A percentile compares a stretch with the other conserved stretches of the same genome.
phyloP scores from a whole-genome alignment of 2,888 invertebrate genomes.

The Schizotus pectinicornis region DNA sequence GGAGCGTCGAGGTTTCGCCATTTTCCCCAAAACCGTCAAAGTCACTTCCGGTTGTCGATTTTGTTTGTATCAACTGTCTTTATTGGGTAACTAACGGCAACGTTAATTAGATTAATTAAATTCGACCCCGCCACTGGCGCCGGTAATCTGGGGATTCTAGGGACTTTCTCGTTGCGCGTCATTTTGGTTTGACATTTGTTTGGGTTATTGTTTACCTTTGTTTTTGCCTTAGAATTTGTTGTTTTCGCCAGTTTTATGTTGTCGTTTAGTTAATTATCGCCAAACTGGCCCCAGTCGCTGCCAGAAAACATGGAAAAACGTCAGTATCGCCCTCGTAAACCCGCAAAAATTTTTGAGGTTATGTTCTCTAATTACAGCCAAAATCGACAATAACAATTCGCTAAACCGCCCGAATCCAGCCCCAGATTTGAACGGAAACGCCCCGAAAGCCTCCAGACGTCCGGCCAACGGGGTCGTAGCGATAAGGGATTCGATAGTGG shows the following conservation, averaged over 20 bases:
- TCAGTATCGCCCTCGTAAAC: not conserved
- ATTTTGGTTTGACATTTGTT: not conserved
- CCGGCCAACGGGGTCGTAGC: not conserved
- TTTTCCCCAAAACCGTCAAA: too few species aligned
- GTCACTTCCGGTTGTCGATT: too few species aligned
- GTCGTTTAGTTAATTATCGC: not conserved
- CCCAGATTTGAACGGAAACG: constrained; percentile 15
- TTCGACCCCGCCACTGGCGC: not conserved
- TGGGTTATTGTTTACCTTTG: too few species aligned
- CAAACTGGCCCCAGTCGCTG: not conserved
- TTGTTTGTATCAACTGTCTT: too few species aligned
- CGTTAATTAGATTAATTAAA: not conserved
- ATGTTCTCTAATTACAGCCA: not conserved
- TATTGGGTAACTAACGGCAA: too few species aligned
- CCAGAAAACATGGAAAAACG: too few species aligned
- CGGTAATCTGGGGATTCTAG: not conserved
- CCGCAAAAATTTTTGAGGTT: not conserved
- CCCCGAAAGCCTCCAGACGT: not conserved
- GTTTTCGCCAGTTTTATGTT: too few species aligned
- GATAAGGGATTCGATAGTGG: constrained; percentile 8
- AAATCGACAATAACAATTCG: not conserved
- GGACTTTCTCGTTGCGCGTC: not conserved
- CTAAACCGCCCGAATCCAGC: not conserved
- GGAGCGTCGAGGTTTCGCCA: too few species aligned
- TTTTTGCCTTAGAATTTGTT: too few species aligned